phyloP scores from a whole-genome alignment of 2,888 invertebrate species.

The Cheilosia urbana region DNA sequence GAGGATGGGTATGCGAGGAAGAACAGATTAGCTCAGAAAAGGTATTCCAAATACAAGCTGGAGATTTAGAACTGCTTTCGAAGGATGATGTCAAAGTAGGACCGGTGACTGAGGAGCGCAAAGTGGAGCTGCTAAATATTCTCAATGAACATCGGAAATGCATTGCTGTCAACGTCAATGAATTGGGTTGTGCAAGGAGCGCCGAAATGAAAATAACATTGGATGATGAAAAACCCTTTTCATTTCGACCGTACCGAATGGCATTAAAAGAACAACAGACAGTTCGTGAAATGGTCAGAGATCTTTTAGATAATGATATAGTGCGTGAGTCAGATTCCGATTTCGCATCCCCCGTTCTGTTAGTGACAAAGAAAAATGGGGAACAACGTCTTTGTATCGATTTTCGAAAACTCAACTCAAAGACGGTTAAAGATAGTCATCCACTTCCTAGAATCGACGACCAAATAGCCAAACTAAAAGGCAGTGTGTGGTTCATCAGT shows the following conservation, averaged over 20 bases:
- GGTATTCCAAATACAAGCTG: neutral
- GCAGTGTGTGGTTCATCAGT: slow-evolving; percentile 76
- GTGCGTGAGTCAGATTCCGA: slow-evolving; percentile 77
- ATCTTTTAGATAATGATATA: slow-evolving; percentile 71
- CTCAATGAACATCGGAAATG: slow-evolving; percentile 21
- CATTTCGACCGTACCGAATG: slow-evolving; percentile 77
- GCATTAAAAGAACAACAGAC: slow-evolving; percentile 74
- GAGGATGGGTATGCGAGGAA: slow-evolving; percentile 8
- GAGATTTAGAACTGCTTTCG: neutral
- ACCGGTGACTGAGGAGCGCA: neutral
- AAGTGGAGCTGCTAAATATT: neutral
- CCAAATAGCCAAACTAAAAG: slow-evolving; percentile 77
- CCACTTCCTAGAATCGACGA: slow-evolving; percentile 79
- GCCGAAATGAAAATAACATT: slow-evolving; percentile 76
- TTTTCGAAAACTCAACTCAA: slow-evolving; percentile 78
- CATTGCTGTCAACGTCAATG: slow-evolving; percentile 15
- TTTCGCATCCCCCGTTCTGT: slow-evolving; percentile 66
- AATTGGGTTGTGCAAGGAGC: slow-evolving; percentile 37
- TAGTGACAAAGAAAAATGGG: slow-evolving; percentile 76
- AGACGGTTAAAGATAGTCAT: slow-evolving; percentile 78
- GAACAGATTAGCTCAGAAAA: neutral
- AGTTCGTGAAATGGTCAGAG: slow-evolving; percentile 74
- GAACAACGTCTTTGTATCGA: slow-evolving; percentile 77
- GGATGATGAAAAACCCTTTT: slow-evolving; percentile 72
- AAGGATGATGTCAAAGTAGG: neutral